phyloP scores from a whole-genome alignment of 2,888 invertebrate genomes.

The Thumatha senex region DNA sequence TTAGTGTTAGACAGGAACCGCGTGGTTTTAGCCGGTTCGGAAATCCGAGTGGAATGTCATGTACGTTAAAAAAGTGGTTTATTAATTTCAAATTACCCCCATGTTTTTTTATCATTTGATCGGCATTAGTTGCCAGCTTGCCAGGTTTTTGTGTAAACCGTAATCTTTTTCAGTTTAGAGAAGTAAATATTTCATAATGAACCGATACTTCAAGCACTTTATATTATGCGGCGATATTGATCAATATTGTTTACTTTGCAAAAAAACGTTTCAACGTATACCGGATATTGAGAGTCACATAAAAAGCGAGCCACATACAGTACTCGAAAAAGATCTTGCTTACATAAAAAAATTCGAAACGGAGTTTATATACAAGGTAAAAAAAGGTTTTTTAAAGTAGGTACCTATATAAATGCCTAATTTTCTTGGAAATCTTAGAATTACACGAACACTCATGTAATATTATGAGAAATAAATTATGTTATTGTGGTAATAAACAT shows the following conservation, averaged over 20 bases:
- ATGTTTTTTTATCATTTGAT: background rate
- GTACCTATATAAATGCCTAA: no score
- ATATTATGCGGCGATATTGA: conserved; percentile 58
- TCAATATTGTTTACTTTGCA: conserved; percentile 56
- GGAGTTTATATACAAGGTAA: conserved; percentile 58
- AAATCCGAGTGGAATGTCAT: no score
- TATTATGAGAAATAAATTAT: no score
- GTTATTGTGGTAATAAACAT: no score
- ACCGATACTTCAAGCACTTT: conserved; percentile 55
- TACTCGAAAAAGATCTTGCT: conserved; percentile 38
- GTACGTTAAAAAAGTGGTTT: no score
- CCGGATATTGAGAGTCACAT: conserved; percentile 55
- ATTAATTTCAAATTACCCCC: background rate
- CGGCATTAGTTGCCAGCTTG: no score
- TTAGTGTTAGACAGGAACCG: no score
- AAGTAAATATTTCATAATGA: conserved; percentile 25
- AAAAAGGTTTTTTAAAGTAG: no score
- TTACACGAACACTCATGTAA: no score
- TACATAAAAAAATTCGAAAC: conserved; percentile 46
- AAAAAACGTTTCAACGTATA: conserved; percentile 44
- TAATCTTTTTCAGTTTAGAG: background rate
- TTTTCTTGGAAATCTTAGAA: no score
- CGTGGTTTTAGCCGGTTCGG: no score
- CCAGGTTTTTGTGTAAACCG: no score
- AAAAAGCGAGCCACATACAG: conserved; percentile 58